Evolutionary conservation across 2,113 vertebrate species (phyloP).

Genomic region (Propithecus coquereli): DNA sequence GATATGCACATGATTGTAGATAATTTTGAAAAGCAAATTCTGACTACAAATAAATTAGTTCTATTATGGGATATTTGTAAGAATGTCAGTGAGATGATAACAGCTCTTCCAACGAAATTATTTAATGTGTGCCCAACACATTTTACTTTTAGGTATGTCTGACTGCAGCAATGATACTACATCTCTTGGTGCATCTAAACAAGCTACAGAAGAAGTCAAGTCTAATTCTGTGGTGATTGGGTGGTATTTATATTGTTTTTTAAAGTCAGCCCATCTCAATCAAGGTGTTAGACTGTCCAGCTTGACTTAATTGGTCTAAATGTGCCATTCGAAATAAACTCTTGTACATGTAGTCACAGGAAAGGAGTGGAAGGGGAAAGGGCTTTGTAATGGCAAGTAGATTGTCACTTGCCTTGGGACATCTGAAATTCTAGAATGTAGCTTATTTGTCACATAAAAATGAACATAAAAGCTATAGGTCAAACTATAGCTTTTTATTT

Average conservation of each 20-base stretch:
- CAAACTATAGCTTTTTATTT: neutral
- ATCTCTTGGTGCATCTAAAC: slow-evolving; percentile 77
- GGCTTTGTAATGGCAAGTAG: neutral
- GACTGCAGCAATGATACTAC: slow-evolving; percentile 76
- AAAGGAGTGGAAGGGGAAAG: neutral
- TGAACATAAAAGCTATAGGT: neutral
- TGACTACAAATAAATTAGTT: neutral
- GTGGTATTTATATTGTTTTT: slow-evolving; percentile 49
- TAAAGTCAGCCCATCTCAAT: slow-evolving; percentile 60
- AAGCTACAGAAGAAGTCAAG: slow-evolving; percentile 80
- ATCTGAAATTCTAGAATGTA: neutral
- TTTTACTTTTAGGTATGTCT: slow-evolving; percentile 87
- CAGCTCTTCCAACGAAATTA: slow-evolving; percentile 19
- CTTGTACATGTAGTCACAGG: neutral
- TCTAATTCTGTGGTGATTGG: slow-evolving; percentile 82
- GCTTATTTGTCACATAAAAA: neutral
- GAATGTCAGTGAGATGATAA: neutral
- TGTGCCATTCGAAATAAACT: neutral
- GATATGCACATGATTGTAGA: neutral
- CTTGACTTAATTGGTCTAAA: neutral
- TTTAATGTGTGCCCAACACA: slow-evolving; percentile 77
- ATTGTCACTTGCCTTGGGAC: neutral
- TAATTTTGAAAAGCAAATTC: slow-evolving; percentile 34
- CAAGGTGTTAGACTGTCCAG: slow-evolving; percentile 60
- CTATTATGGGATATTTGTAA: neutral